Base-by-base conservation (phyloP, 2,888 invertebrate genomes). In the Pollenia griseotomentosa region DNA sequence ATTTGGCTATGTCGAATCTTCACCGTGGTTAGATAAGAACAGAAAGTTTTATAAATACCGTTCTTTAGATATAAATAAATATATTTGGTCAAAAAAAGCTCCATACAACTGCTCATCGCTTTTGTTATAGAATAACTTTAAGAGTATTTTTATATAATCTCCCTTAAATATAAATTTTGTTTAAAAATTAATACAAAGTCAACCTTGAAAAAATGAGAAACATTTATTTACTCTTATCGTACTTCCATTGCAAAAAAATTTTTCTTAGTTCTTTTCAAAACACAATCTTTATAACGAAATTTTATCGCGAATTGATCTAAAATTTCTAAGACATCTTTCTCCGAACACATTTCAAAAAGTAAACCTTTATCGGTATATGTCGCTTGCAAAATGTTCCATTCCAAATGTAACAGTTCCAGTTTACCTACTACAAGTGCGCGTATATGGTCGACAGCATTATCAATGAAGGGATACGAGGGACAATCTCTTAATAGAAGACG, bases 371-470 rank as follows among this genome's bases (percentile, higher is more conserved):
- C 78, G 2, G 82, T 86, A 55, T 82, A 68, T 12, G 44, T 12
- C 4, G 85, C 85, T 48, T 82, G 82, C 53, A 86, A 46, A n/a
- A 86, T 86, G 3, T 46, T 19, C 82, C 82, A 78, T 48, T 82
- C 73, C 51, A 86, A 74, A 12, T 73, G 55, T 0, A 66, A 61
- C 11, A 86, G 53, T 10, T 61, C 2, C 23, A 86, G 40, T 23
- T 33, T 40, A 3, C 73, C 42, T 3, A 78, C 68, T 73, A 86
- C 74, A 2, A 86, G 19, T 2, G 46, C 55, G 6, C 85, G 71
- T 55, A 86, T 78, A 14, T 86, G 44, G 55, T 86, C 85, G 0
- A 86, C 82, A 19, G 85, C 82, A 10, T 86, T 81, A n/a, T 63
- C 73, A 8, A 61, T 12, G 19, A 63, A 46, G 1, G 53, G 65